A percentile compares a stretch with the other conserved stretches of the same genome.
Conservation (phyloP, 1,140 invertebrate species). For the Melipona quadrifasciata region DNA sequence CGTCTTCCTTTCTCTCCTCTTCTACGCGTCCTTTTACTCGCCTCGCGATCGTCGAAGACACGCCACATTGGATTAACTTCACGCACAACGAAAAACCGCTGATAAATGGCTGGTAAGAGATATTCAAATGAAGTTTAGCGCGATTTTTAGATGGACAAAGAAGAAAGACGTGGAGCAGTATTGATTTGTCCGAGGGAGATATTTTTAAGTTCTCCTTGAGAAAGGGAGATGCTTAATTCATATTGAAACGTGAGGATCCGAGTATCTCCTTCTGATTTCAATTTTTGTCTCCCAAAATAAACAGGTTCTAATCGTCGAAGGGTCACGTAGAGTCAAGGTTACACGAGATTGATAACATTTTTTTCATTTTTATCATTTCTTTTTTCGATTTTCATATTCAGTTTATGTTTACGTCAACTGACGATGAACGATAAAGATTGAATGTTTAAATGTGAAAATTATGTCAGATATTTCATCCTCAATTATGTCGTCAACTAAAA, state of each 20-base stretch:
- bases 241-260: neutral
- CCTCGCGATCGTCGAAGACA: neutral
- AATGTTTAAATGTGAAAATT: too few species aligned
- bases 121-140: neutral
- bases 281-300: neutral
- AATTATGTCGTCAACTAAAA: too few species aligned
- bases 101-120: neutral
- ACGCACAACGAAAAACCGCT: neutral
- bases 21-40: neutral
- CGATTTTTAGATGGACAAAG: neutral
- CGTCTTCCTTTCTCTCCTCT: slow-evolving; percentile 27
- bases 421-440: too few species aligned
- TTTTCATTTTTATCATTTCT: neutral
- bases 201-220: slow-evolving; percentile 14
- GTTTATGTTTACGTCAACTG: too few species aligned
- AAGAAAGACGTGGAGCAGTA: neutral
- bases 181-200: slow-evolving; percentile 7
- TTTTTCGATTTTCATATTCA: neutral
- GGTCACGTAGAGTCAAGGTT: neutral
- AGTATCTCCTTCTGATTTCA: neutral
- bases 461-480: too few species aligned
- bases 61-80: neutral
- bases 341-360: too few species aligned
- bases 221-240: slow-evolving; percentile 20
- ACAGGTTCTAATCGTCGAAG: neutral